phyloP scores from a whole-genome alignment of 2,888 invertebrate species.

The Apamea crenata region DNA sequence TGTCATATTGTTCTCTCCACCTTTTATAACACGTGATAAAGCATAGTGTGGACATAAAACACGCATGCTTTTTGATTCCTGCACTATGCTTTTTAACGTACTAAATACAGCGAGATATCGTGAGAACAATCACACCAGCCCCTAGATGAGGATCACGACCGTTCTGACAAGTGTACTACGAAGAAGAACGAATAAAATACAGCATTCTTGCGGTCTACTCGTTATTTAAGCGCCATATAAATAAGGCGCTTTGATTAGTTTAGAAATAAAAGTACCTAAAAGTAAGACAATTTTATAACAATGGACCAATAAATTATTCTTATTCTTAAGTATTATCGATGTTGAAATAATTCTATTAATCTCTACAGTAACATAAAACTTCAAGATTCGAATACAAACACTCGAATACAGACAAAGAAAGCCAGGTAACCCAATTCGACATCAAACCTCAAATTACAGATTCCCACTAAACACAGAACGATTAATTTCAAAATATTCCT shows the following conservation, averaged over 20 bases:
- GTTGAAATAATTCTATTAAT: not conserved
- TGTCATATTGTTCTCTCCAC: no score
- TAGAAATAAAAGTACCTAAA: not conserved
- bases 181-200: no score
- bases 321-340: not conserved
- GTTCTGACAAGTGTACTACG: no score
- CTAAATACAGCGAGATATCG: not conserved
- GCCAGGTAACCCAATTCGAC: conserved; percentile 10
- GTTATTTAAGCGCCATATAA: not conserved
- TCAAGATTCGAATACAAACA: not conserved
- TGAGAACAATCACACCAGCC: no score
- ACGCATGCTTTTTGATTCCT: not conserved
- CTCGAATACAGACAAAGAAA: conserved; percentile 20
- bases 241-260: not conserved
- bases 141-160: no score
- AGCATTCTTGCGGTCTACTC: not conserved
- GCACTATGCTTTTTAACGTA: not conserved
- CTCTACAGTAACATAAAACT: not conserved
- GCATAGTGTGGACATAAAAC: not conserved
- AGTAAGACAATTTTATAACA: not conserved
- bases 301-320: not conserved
- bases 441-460: conserved; percentile 32
- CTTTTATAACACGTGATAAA: not conserved
- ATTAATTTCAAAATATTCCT: conserved; percentile 62
- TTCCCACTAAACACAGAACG: conserved; percentile 29